Percentiles rank a stretch among this genome's conserved stretches.
Conservation (phyloP, 2,888 invertebrate genomes). For the Pelosia muscerda region DNA sequence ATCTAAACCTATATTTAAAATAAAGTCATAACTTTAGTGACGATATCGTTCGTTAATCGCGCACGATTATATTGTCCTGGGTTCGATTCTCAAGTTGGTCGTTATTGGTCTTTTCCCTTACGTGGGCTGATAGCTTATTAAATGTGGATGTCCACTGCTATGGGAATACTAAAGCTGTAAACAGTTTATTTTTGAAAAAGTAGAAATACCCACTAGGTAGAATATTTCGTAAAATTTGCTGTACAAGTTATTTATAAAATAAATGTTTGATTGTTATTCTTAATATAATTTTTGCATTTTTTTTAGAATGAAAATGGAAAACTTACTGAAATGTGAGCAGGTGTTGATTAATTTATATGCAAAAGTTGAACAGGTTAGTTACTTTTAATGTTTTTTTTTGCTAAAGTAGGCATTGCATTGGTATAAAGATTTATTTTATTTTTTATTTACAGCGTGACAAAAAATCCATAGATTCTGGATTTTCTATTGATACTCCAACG, state of each 20-base stretch:
- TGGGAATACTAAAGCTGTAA: background rate
- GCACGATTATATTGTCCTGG: background rate
- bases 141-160: background rate
- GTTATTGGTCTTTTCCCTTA: background rate
- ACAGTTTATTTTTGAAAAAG: background rate
- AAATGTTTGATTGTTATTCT: background rate
- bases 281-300: slow-evolving; percentile 30
- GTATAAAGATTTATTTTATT: background rate
- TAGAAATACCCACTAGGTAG: background rate
- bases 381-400: background rate
- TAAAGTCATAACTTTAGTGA: background rate
- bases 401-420: background rate
- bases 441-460: slow-evolving; percentile 68
- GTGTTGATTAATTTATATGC: slow-evolving; percentile 89
- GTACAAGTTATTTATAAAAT: background rate
- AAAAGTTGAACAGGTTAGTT: slow-evolving; percentile 87
- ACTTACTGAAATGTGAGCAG: slow-evolving; percentile 89
- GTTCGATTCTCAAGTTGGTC: background rate
- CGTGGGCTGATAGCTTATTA: background rate
- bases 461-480: slow-evolving; percentile 39
- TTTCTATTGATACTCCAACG: slow-evolving; percentile 46
- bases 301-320: slow-evolving; percentile 89
- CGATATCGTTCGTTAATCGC: background rate
- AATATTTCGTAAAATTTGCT: background rate
- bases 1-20: background rate